Conservation (phyloP, 35 echinoderm and acorn worm species). For the Heliocidaris erythrogramma region DNA sequence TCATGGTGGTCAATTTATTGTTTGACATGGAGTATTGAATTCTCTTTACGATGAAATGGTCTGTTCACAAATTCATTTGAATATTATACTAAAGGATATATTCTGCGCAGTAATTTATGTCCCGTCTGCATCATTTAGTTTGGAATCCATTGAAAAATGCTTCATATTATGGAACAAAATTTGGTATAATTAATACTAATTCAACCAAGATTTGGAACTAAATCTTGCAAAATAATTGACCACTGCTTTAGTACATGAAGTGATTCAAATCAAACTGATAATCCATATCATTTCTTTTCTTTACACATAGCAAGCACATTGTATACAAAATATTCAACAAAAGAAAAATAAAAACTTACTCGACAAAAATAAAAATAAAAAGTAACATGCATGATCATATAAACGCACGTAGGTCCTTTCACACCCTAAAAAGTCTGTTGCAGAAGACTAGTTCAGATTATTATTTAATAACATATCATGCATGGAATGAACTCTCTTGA, state of each 20-base stretch:
- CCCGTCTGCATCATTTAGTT: not conserved
- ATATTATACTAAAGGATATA: not conserved
- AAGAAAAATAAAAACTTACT: not conserved
- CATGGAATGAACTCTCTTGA: conserved; percentile 30
- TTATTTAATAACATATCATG: not conserved
- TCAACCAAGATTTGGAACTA: not conserved
- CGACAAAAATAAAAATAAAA: not conserved
- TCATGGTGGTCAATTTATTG: no score
- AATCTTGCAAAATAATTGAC: not conserved
- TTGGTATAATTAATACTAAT: no score
- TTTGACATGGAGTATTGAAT: no score
- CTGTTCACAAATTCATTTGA: no score
- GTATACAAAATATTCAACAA: not conserved
- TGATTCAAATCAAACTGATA: not conserved
- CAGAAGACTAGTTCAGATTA: conserved; percentile 15
- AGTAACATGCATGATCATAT: not conserved
- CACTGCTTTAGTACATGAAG: not conserved
- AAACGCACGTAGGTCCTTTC: not conserved
- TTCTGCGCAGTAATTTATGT: not conserved
- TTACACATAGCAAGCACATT: not conserved
- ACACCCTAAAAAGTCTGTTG: conserved; percentile 21
- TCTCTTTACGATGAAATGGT: no score
- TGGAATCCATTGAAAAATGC: not conserved
- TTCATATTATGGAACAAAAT: not conserved
- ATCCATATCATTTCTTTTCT: not conserved